phyloP scores from a whole-genome alignment of 2,113 vertebrate species.

The Bostrychus sinensis region DNA sequence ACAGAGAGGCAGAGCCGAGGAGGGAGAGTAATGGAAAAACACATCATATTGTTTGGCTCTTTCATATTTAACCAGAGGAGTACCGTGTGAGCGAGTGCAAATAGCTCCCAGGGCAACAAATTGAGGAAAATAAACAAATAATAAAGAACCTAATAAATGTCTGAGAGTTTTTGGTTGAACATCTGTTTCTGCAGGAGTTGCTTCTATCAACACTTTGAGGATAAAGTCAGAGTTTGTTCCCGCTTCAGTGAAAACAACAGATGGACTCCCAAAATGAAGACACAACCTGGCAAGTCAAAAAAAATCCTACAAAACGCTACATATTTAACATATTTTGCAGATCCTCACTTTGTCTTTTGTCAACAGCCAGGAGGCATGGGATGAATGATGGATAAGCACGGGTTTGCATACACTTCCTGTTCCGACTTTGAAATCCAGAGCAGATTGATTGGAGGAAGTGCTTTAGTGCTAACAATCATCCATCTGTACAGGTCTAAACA shows the following conservation, averaged over 20 bases:
- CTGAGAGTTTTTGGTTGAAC: neutral
- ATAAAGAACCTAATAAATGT: conserved; percentile 10
- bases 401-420: neutral
- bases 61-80: conserved; percentile 19
- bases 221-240: neutral
- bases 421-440: neutral
- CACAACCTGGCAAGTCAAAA: neutral
- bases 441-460: neutral
- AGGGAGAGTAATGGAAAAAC: conserved; percentile 17
- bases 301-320: neutral
- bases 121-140: neutral
- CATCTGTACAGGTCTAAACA: neutral
- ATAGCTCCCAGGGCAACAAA: conserved; percentile 14
- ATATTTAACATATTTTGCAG: neutral
- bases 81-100: conserved; percentile 14
- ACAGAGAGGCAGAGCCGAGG: conserved; percentile 15
- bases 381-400: neutral
- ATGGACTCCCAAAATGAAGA: neutral
- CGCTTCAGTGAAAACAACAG: neutral
- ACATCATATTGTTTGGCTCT: conserved; percentile 41
- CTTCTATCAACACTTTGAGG: neutral
- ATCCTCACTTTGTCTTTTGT: neutral
- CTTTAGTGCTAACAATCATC: neutral
- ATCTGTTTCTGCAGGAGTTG: neutral
- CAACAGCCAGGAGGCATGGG: neutral